Conservation (phyloP, 2,797 vertebrate genomes). For the Poeciliopsis infans region DNA sequence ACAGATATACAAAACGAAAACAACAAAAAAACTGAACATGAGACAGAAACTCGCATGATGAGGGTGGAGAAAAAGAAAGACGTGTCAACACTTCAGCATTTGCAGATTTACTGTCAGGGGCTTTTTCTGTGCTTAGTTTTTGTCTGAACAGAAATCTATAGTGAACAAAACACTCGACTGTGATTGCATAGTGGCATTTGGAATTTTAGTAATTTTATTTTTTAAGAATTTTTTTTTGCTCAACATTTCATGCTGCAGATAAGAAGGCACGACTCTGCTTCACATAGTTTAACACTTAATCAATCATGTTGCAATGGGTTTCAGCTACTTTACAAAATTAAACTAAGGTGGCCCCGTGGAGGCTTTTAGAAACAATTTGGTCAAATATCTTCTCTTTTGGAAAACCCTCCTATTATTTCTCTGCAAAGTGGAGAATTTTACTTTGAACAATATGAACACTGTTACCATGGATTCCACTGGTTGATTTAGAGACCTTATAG, state of each 20-base stretch:
- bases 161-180: not conserved
- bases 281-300: not conserved
- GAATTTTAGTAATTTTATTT: not conserved
- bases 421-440: not conserved
- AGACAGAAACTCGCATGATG: slow-evolving; percentile 45
- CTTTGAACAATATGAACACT: not conserved
- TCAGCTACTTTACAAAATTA: not conserved
- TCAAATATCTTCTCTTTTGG: not conserved
- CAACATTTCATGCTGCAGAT: not conserved
- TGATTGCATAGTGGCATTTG: not conserved
- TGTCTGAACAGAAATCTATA: not conserved
- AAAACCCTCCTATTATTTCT: not conserved
- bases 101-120: slow-evolving; percentile 22
- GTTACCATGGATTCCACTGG: not conserved
- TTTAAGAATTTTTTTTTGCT: not conserved
- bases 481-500: not conserved
- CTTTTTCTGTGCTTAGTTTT: slow-evolving; percentile 16
- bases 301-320: not conserved
- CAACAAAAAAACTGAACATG: slow-evolving; percentile 59
- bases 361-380: not conserved
- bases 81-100: slow-evolving; percentile 9
- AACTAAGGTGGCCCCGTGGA: not conserved
- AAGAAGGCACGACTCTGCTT: not conserved
- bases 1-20: slow-evolving; percentile 58
- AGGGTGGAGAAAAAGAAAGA: slow-evolving; percentile 45